phyloP scores from a whole-genome alignment of 2,888 invertebrate species.

The Synergus itoensis region DNA sequence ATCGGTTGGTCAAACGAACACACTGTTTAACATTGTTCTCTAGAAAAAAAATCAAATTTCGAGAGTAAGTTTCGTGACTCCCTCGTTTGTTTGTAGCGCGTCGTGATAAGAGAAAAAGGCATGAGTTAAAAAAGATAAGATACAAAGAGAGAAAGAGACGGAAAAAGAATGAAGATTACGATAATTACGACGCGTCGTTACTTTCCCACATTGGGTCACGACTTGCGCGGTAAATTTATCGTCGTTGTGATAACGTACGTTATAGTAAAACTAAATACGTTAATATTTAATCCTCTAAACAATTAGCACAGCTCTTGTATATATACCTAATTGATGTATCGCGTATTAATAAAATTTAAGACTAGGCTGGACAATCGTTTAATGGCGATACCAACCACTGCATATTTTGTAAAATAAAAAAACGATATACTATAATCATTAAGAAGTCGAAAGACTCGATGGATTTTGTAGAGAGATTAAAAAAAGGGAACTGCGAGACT shows the following conservation, averaged over 20 bases:
- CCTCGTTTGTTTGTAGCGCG: slow-evolving; percentile 49
- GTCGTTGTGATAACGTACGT: slow-evolving; percentile 77
- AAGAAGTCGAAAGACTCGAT: slow-evolving; percentile 40
- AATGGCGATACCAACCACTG: background rate
- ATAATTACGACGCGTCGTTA: slow-evolving; percentile 55
- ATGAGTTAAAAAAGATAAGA: slow-evolving; percentile 47
- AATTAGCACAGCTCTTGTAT: slow-evolving; percentile 74
- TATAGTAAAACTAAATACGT: slow-evolving; percentile 70
- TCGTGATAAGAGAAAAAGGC: slow-evolving; percentile 52
- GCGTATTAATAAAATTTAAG: slow-evolving; percentile 63
- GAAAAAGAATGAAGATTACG: slow-evolving; percentile 46
- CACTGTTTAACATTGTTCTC: slow-evolving; percentile 2
- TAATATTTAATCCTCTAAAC: slow-evolving; percentile 76
- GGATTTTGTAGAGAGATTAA: slow-evolving; percentile 33
- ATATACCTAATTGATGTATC: slow-evolving; percentile 74
- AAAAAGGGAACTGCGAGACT: slow-evolving; percentile 46
- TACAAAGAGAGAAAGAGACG: slow-evolving; percentile 37
- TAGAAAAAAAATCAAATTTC: slow-evolving; percentile 34
- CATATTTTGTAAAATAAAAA: slow-evolving; percentile 42
- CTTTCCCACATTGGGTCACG: slow-evolving; percentile 64
- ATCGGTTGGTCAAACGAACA: background rate
- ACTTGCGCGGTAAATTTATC: slow-evolving; percentile 71
- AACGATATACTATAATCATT: slow-evolving; percentile 39
- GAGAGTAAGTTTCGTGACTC: slow-evolving; percentile 41
- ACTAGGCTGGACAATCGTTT: slow-evolving; percentile 16